phyloP scores from a whole-genome alignment of 1,140 invertebrate species.

The Drosophila equinoxialis region DNA sequence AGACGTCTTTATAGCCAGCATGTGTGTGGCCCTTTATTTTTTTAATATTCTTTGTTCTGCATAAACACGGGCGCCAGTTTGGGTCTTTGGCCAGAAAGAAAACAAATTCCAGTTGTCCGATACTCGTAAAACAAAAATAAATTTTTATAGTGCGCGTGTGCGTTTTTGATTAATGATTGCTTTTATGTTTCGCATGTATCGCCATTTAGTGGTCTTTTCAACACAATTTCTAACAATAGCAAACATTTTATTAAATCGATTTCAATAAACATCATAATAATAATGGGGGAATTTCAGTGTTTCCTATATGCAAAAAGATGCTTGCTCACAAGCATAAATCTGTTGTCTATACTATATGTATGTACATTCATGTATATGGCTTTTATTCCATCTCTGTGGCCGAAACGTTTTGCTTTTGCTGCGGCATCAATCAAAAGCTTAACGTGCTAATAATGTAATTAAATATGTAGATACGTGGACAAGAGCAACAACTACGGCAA shows the following conservation, averaged over 20 bases:
- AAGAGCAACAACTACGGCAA: constrained; percentile 23
- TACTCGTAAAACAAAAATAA: constrained; percentile 31
- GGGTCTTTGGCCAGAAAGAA: constrained; percentile 22
- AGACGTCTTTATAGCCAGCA: neutral
- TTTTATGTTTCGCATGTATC: constrained; percentile 53
- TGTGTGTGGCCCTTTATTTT: neutral
- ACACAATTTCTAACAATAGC: constrained; percentile 32
- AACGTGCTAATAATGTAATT: constrained; percentile 78
- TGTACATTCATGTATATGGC: neutral
- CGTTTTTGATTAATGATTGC: constrained; percentile 75
- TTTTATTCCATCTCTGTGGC: constrained; percentile 36
- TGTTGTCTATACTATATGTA: neutral
- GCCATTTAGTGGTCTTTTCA: constrained; percentile 33
- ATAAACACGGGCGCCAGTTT: constrained; percentile 47
- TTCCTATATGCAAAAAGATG: constrained; percentile 13
- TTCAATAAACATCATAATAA: constrained; percentile 23
- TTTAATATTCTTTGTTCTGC: constrained; percentile 67
- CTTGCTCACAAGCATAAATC: too few species aligned
- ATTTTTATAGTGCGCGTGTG: constrained; percentile 76
- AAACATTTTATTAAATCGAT: constrained; percentile 26
- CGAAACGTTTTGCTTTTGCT: constrained; percentile 68
- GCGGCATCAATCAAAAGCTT: constrained; percentile 76
- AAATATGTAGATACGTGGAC: constrained; percentile 66
- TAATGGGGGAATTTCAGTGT: constrained; percentile 23
- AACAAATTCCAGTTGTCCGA: constrained; percentile 24